Evolutionary conservation across 2,113 vertebrate genomes (phyloP).

Genomic region (Tenrec ecaudatus): DNA sequence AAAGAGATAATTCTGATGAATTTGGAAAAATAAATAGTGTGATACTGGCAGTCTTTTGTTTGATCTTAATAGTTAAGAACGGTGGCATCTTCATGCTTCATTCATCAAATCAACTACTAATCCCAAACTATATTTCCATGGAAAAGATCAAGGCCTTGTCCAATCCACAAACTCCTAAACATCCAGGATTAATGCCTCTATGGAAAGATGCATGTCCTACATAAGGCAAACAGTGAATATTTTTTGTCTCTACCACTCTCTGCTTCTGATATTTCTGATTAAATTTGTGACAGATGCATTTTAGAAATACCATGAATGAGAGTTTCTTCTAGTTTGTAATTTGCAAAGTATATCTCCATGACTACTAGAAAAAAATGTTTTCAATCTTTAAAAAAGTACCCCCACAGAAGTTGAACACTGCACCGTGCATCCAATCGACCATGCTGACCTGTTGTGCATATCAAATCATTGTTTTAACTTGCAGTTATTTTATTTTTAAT

Average conservation of each 20-base stretch:
- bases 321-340: conserved; percentile 29
- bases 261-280: neutral
- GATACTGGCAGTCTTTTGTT: conserved; percentile 17
- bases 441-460: neutral
- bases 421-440: neutral
- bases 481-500: conserved; percentile 22
- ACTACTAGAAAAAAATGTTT: neutral
- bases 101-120: conserved; percentile 37
- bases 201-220: neutral
- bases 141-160: neutral
- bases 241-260: neutral
- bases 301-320: conserved; percentile 15
- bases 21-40: conserved; percentile 19
- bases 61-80: neutral
- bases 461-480: conserved; percentile 20
- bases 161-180: neutral
- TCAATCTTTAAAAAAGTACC: conserved; percentile 23
- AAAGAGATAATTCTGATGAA: conserved; percentile 19
- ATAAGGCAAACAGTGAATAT: neutral
- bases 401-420: neutral
- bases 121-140: conserved; percentile 15
- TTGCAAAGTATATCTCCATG: neutral
- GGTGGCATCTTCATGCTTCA: neutral
- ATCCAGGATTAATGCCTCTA: too few relatives aligned
- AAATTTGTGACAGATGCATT: neutral